Evolutionary conservation across 92 coral and sea anemone species (phyloP).

Genomic region (Paragorgia papillata): DNA sequence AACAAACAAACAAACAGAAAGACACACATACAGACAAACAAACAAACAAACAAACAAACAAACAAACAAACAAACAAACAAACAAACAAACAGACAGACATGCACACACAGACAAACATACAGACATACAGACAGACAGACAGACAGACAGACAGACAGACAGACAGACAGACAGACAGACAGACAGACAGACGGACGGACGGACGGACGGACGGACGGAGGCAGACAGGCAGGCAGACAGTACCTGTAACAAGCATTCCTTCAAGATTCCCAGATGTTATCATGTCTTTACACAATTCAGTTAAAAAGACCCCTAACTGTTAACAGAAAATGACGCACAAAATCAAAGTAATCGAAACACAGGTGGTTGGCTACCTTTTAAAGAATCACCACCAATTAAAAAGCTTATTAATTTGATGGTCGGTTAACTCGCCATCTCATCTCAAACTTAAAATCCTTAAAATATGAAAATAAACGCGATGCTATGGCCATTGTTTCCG

Average conservation of each 20-base stretch:
- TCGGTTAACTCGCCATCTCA: no score
- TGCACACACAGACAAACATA: no score
- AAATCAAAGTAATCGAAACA: no score
- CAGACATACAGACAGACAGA: no score
- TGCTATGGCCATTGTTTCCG: no score
- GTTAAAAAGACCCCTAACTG: slow-evolving; percentile 76
- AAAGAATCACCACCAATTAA: no score
- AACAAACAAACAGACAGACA: no score
- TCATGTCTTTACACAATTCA: slow-evolving; percentile 67
- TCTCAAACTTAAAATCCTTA: no score
- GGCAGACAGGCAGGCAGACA: slow-evolving; percentile 2
- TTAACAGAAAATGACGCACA: not conserved
- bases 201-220: not conserved
- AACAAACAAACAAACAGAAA: not conserved
- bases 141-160: not conserved
- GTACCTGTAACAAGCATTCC: slow-evolving; percentile 90
- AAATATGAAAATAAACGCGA: no score
- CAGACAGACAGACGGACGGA: not conserved
- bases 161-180: not conserved
- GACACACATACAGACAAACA: no score
- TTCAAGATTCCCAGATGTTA: slow-evolving; percentile 83
- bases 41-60: not conserved
- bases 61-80: not conserved
- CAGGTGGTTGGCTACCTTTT: no score
- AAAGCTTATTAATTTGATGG: no score